Base-by-base conservation (phyloP, 1,140 invertebrate species). In the Lordiphosa collinella region DNA sequence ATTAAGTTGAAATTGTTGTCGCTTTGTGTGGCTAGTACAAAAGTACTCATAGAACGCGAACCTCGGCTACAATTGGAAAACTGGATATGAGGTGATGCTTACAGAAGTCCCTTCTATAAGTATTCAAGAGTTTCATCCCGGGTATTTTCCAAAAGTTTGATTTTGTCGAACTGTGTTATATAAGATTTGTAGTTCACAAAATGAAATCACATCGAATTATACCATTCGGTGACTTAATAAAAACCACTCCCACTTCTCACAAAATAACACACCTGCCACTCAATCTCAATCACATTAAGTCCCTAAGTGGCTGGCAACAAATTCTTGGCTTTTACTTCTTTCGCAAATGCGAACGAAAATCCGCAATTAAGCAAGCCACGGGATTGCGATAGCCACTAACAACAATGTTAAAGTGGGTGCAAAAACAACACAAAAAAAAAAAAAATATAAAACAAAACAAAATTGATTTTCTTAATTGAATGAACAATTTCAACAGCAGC, bases 401-500 rank as follows among this genome's bases (percentile, higher is more conserved):
- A 51, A 25, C 32, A 32, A 41, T 25, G 50, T 8, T 7, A 37
- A 60, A 67, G 67, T 59, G 60, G 67, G 60, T 71, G 61, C 53
- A 56, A 63, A 62, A 49, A 47, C 22, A 48, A 2, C 46, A 35
- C 11, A 10, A n/a, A 63, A 14, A 10, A n/a, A 63, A 7, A 49
- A 31, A 22, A 47, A 14, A 57, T 43, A 44, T 22, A 44, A 55
- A 63, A 69, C 60, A 58, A 70, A 75, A 60, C 70, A 36, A 56
- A 80, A 75, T 63, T 71, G 66, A 80, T 80, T 82, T 82, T 75
- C 71, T 72, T 84, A 84, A 82, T 84, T 84, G 78, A 68, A 78
- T 76, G 55, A 68, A 52, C 76, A 84, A 50, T 72, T 76, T 72
- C 76, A 80, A 71, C 76, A 80, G 61, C 53, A 69, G 37, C 52